Evolutionary conservation across 2,113 vertebrate species (phyloP).

Genomic region (Harpagus bidentatus): DNA sequence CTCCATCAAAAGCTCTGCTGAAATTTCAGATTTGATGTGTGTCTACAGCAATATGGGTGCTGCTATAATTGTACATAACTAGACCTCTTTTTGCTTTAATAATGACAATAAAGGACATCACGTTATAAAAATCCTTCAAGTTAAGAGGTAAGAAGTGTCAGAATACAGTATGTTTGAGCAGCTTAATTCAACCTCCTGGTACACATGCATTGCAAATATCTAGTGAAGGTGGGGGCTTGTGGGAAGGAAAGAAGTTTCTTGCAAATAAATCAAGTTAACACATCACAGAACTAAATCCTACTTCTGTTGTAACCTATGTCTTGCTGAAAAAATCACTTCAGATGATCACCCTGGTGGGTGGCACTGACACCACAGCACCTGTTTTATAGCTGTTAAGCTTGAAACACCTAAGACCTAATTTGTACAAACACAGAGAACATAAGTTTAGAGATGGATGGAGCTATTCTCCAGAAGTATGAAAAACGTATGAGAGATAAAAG

Average conservation of each 20-base stretch:
- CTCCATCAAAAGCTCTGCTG: not conserved
- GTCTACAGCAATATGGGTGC: not conserved
- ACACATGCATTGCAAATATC: not conserved
- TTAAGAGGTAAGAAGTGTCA: not conserved
- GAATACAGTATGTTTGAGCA: not conserved
- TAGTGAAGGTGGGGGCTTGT: not conserved
- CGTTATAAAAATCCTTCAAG: not conserved
- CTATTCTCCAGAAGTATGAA: not conserved
- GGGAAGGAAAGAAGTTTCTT: not conserved
- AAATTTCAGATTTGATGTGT: not conserved
- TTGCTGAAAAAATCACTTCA: not conserved
- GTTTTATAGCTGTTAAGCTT: not conserved
- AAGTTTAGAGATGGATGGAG: not conserved
- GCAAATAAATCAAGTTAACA: not conserved
- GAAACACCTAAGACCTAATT: not conserved
- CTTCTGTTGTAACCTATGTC: not conserved
- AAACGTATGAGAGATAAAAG: not conserved
- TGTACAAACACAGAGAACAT: not conserved
- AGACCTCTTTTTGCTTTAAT: not conserved
- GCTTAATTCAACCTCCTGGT: not conserved
- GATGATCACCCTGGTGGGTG: not conserved
- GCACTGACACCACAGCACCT: not conserved
- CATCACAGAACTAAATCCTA: not conserved
- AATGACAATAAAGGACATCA: not conserved
- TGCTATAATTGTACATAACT: not conserved